Evolutionary conservation across 2,888 invertebrate species (phyloP), one percentile per base, ranked within the genome.

Genomic region (Yponomeuta plumbellus): DNA sequence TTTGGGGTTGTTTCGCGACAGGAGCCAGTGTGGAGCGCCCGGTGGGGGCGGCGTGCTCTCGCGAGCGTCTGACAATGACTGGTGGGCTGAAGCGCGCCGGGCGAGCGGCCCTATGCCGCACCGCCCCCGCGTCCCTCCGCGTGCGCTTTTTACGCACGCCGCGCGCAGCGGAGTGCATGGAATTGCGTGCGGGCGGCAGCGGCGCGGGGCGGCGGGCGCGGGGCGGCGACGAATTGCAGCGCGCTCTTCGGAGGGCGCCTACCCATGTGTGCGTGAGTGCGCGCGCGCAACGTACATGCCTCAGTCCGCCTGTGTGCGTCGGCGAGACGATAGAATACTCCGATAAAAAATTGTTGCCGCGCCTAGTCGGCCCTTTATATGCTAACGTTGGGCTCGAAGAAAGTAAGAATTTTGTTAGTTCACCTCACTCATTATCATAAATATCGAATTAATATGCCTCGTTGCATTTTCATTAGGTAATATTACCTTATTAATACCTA

Each of bases 111-210:
- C 78, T 80, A 73, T 78, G 79, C 76, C 78, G 73, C 76, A 71
- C 77, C 75, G 75, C 80, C 84, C 84, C 83, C 85, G 80, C 64
- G 39, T 63, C 84, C 81, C 84, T 85, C 83, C 81, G 86, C 87
- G 86, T 91, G 91, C 91, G 91, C 89, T 90, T 90, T 90, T 89
- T 90, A 89, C 89, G 89, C 90, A 88, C 85, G 83, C 65, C 56
- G 34, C 61, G 79, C 79, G 79, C 80, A 72, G 61, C 44, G 61
- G 85, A 87, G 87, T 88, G 89, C 89, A 90, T 89, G 90, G 89
- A 90, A 91, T 90, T 90, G 90, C 88, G 70, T 70, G 69, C 69
- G 69, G 68, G 66, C 74, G 80, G 73, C 79, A 78, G 80, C 65
- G 75, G 75, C 73, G 80, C 76, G 80, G 76, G 79, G 73, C 71